Conservation (phyloP, 2,113 vertebrate genomes). For the Apteryx mantelli region DNA sequence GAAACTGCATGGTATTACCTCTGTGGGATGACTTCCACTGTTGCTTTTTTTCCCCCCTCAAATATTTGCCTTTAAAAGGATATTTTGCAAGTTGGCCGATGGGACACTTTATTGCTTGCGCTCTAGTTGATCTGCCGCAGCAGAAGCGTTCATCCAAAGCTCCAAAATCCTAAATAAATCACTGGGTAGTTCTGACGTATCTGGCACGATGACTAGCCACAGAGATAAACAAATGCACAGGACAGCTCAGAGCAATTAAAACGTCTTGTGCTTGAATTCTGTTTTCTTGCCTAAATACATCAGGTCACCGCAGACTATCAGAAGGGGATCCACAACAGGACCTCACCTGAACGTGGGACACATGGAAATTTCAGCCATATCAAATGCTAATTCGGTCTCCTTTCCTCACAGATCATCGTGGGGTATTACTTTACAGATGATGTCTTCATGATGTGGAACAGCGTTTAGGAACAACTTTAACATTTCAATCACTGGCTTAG, state of each 20-base stretch:
- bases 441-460: constrained; percentile 71
- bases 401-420: constrained; percentile 58
- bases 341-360: not conserved
- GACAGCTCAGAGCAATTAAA: not conserved
- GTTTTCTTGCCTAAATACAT: not conserved
- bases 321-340: not conserved
- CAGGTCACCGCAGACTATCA: not conserved
- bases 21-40: not conserved
- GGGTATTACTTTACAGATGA: constrained; percentile 59
- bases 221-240: not conserved
- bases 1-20: not conserved
- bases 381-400: not conserved
- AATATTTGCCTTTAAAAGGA: not conserved
- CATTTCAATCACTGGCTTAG: constrained; percentile 72
- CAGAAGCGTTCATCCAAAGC: not conserved
- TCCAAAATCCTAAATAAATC: not conserved
- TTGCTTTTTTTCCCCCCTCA: not conserved
- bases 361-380: constrained; percentile 11
- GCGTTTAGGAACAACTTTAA: constrained; percentile 63
- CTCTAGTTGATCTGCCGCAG: not conserved
- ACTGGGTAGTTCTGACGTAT: rapidly evolving
- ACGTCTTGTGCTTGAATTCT: not conserved
- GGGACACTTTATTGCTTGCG: not conserved
- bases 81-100: not conserved
- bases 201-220: not conserved